phyloP scores from a whole-genome alignment of 1,140 invertebrate genomes.

The Sarcophaga bullata region DNA sequence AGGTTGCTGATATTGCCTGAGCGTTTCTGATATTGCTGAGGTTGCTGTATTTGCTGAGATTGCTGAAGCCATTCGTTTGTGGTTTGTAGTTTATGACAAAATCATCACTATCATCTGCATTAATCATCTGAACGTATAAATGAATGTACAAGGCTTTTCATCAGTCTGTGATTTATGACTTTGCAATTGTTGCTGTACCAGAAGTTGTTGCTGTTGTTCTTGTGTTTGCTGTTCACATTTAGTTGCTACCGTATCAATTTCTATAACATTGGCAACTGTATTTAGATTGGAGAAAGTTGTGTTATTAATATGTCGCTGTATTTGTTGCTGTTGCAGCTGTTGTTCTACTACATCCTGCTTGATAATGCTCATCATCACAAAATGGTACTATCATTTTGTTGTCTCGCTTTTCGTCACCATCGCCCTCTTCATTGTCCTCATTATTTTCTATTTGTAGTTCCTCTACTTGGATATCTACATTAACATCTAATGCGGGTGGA shows the following conservation, averaged over 20 bases:
- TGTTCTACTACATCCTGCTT: conserved; percentile 23
- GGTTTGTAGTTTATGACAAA: not conserved
- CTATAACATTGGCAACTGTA: no score
- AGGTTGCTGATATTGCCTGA: not conserved
- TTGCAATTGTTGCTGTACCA: not conserved
- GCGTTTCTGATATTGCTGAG: not conserved
- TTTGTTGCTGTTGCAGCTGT: conserved; percentile 22
- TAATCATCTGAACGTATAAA: conserved; percentile 31
- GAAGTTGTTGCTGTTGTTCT: not conserved
- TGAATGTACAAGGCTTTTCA: not conserved
- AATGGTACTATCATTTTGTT: not conserved
- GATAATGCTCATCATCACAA: no score
- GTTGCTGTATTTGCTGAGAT: not conserved
- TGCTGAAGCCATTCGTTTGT: no score
- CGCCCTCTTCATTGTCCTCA: not conserved
- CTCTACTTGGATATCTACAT: not conserved
- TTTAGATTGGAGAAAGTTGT: no score
- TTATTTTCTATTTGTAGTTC: conserved; percentile 23
- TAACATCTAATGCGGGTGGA: not conserved
- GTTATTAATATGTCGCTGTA: not conserved
- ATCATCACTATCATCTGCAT: conserved; percentile 6
- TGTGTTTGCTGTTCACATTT: no score
- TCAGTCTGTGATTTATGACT: not conserved
- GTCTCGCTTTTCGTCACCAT: not conserved
- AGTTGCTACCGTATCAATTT: no score